These are phyloP conservation scores for Tursiops truncatus DNA, from an alignment of 2,113 vertebrate genomes.

Conservation along the genomic window DNA sequence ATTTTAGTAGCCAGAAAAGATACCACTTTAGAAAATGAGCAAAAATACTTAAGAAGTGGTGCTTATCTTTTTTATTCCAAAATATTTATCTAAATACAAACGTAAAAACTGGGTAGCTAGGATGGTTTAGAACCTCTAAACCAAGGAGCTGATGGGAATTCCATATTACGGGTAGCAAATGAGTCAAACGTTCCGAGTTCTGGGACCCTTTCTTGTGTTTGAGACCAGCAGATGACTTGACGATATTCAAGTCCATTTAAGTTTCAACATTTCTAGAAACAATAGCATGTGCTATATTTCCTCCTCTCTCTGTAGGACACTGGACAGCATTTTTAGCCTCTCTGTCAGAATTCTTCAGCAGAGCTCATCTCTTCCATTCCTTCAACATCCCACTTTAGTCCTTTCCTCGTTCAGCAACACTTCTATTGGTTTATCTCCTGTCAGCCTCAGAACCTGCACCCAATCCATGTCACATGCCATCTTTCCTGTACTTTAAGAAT, in stretches of 20 bases:
- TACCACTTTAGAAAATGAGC: background rate
- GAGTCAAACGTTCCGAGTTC: background rate
- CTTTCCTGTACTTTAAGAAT: background rate
- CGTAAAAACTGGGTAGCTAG: background rate
- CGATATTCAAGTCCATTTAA: background rate
- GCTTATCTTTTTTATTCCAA: constrained; percentile 30
- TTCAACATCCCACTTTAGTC: background rate
- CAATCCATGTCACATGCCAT: background rate
- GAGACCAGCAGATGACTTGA: background rate
- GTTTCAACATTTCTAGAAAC: background rate
- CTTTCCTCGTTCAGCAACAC: background rate
- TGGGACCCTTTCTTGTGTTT: background rate
- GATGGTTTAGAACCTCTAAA: background rate
- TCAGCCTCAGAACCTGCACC: background rate
- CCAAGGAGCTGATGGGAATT: background rate
- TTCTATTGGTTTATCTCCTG: background rate
- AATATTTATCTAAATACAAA: background rate
- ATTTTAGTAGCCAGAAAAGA: constrained; percentile 34
- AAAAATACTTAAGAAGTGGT: background rate
- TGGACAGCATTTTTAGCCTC: background rate
- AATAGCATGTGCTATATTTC: background rate
- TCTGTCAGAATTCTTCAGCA: background rate
- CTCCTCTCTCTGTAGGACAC: background rate
- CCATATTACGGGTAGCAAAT: background rate
- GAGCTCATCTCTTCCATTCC: background rate